phyloP scores from a whole-genome alignment of 2,888 invertebrate species.

The Lasioglossum malachurum region DNA sequence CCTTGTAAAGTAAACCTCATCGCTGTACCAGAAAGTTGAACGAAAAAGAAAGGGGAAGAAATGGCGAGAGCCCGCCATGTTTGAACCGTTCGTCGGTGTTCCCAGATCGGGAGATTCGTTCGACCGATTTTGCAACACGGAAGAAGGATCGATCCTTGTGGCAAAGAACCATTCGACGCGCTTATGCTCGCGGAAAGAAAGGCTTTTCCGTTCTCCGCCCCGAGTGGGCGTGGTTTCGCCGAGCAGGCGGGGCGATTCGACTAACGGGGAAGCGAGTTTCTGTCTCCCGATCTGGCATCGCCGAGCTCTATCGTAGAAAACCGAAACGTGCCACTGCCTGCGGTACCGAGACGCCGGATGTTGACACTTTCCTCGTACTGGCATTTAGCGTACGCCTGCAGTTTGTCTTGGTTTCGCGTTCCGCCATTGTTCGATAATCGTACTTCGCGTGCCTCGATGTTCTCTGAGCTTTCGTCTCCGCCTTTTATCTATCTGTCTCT shows the following conservation, averaged over 20 bases:
- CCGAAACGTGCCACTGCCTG: constrained; percentile 57
- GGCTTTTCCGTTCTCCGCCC: background rate
- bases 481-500: background rate
- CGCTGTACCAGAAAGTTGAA: constrained; percentile 29
- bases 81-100: background rate
- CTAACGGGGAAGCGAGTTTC: background rate
- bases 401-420: constrained; percentile 46
- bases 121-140: background rate
- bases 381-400: constrained; percentile 49
- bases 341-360: constrained; percentile 41
- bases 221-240: background rate
- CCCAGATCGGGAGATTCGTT: background rate
- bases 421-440: constrained; percentile 45
- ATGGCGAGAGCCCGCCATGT: background rate
- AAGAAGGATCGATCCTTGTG: too few relatives aligned
- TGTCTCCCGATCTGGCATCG: constrained; percentile 32
- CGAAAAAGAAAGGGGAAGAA: background rate
- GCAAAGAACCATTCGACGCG: background rate
- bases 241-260: background rate
- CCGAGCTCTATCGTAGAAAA: constrained; percentile 24
- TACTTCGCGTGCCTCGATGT: constrained; percentile 20
- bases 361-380: constrained; percentile 49
- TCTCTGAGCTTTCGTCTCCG: background rate
- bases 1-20: constrained; percentile 54
- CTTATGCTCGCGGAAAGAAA: background rate